Evolutionary conservation across 2,888 invertebrate species (phyloP), one percentile per base, ranked within the genome.

Genomic region (Tenthredo amoena): DNA sequence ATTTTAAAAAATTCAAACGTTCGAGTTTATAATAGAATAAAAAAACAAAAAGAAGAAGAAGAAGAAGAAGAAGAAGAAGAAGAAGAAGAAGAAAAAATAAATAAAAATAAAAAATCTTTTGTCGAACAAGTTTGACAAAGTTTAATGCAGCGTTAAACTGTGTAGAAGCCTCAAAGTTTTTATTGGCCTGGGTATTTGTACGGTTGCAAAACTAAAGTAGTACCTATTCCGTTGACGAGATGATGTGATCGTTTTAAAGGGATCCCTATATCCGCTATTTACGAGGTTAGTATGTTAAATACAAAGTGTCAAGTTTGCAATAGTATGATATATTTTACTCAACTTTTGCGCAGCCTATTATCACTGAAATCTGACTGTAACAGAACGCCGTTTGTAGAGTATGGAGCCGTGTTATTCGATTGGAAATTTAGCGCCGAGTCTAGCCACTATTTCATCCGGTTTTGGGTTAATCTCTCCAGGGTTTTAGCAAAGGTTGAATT

Each of bases 171-270:
- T 26, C 77, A 55, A 31, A 77, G 77, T 77, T 77, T 50, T 77
- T 55, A 43, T 55, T 34, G 18, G 31, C 40, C 40, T 21, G n/a
- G 55, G 55, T 74, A n/a, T 74, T 74, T 74, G n/a, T 40, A 40
- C 37, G 40, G 40, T 74, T 68, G 68, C 68, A 15, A 40, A 74
- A 74, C 43, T 74, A 26, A 43, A 43, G 15, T 34, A 71, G 40
- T 74, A 43, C 10, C 21, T 74, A 74, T 9, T 74, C 74, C 10
- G 74, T 74, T 50, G 55, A 77, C 77, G 47, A 50, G 31, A 77
- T 31, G 77, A 77, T 77, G 50, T 31, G 77, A 77, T 50, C 50
- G 55, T 77, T 77, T 77, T 77, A 77, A 77, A 77, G 55, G 77
- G 50, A 77, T 50, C 31, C 55, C 5, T 55, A 5, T 21, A n/a